A percentile compares a stretch with the other conserved stretches of the same genome.
These are phyloP conservation scores for Orchestes rusci DNA, from an alignment of 2,888 invertebrate genomes.

Conservation along the genomic window DNA sequence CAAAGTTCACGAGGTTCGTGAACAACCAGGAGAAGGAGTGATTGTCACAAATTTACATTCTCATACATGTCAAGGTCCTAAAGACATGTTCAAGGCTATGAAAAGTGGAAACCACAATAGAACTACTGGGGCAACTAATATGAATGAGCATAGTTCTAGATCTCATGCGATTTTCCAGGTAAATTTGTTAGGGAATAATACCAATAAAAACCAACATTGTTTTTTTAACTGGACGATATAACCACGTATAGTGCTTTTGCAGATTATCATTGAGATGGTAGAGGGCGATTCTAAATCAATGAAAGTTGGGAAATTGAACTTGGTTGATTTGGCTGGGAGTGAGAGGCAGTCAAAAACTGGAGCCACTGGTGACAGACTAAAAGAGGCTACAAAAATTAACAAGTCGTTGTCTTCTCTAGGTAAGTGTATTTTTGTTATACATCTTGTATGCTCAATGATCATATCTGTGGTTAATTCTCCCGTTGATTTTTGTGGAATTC, in stretches of 20 bases:
- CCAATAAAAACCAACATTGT: background rate
- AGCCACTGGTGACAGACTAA: conserved; percentile 84
- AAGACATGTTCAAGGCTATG: conserved; percentile 93
- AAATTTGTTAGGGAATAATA: conserved; percentile 1
- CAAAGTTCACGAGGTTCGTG: conserved; percentile 52
- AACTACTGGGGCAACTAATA: conserved; percentile 64
- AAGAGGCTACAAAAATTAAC: conserved; percentile 97
- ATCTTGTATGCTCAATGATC: background rate
- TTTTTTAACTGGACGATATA: background rate
- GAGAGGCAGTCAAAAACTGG: conserved; percentile 96
- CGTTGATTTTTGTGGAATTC: background rate
- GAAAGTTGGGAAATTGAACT: conserved; percentile 85
- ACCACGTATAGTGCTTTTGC: conserved; percentile 50
- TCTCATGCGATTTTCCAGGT: conserved; percentile 67
- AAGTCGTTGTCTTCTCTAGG: conserved; percentile 94
- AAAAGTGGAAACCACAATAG: conserved; percentile 87
- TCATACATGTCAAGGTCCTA: conserved; percentile 87
- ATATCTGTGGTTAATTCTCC: background rate
- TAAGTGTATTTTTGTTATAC: too few species aligned
- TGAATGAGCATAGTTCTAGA: conserved; percentile 93
- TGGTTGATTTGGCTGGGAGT: conserved; percentile 97
- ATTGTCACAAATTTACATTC: conserved; percentile 94
- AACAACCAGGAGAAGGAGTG: conserved; percentile 70
- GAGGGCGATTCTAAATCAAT: conserved; percentile 54
- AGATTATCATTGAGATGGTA: conserved; percentile 94